Evolutionary conservation across 2,113 vertebrate genomes (phyloP), one percentile per base, ranked within the genome.

Genomic region (Cryptoleucopteryx plumbea): DNA sequence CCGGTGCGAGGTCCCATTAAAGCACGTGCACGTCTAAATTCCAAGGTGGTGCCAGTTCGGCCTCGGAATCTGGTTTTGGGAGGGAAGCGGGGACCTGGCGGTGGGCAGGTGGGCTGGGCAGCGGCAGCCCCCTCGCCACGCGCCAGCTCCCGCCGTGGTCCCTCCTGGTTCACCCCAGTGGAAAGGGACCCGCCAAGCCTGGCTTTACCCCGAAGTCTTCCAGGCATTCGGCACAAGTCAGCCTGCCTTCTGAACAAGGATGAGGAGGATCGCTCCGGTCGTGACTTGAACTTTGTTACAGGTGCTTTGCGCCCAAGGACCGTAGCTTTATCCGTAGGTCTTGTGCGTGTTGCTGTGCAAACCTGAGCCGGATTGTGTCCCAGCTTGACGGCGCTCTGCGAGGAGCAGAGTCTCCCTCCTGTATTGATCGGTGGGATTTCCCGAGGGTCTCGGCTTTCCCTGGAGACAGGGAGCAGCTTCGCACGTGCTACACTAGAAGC

Each of bases 11-110:
- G 34, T 47, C 20, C 47, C 16, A 1, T 19, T 8, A 8, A 65
- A 29, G 26, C 40, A 0, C 6, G 32, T 15, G 4, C 43, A 0
- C 8, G 26, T 17, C 20, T n/a, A 1, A 10, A 2, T 55, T 3
- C 5, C 19, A 3, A 2, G 45, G 23, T 7, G 11, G 22, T 4
- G 25, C 13, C n/a, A 15, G 1, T 18, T 36, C 21, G 3, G 26
- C 29, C 22, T 17, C 38, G 1, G 36, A 6, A 16, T 31, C 40
- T 2, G 15, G 1, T 63, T 61, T 56, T 22, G 21, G 4, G 47
- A 36, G 13, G 48, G 26, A n/a, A 48, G 38, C 58, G 2, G 53
- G 40, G 34, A 3, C 15, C 15, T 3, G 40, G 23, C 19, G 23
- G 14, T 5, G 55, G 11, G 27, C 26, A 3, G 27, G 55, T 26